Evolutionary conservation across 2,113 vertebrate genomes (phyloP).

Genomic region (human): DNA sequence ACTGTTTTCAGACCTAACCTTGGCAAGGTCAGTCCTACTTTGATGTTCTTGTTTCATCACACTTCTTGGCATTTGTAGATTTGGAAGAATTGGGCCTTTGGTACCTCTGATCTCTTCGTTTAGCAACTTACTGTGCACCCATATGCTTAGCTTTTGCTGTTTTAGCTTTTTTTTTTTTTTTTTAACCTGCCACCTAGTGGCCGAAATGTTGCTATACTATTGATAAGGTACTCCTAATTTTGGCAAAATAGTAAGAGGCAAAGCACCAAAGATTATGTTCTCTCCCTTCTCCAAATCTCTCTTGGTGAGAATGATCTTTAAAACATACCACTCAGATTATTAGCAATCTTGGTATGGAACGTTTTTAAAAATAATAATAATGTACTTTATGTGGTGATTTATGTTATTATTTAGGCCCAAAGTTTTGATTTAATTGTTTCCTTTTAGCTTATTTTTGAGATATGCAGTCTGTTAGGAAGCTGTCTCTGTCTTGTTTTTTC

Average conservation of each 20-base stretch:
- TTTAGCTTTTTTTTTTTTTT: not conserved
- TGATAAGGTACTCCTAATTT: not conserved
- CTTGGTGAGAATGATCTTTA: constrained; percentile 24
- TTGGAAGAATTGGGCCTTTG: not conserved
- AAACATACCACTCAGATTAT: not conserved
- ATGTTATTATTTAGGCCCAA: not conserved
- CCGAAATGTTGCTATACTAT: not conserved
- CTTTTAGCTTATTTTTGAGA: constrained; percentile 28
- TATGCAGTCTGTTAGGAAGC: not conserved
- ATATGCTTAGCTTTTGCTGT: not conserved
- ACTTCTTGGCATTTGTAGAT: not conserved
- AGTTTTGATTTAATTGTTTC: not conserved
- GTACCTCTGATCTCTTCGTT: not conserved
- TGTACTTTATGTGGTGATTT: constrained; percentile 18
- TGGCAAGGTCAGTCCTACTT: not conserved
- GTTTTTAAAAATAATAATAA: not conserved
- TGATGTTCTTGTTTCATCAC: not conserved
- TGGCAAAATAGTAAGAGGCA: not conserved
- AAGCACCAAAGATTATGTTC: not conserved
- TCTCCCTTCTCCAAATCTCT: not conserved
- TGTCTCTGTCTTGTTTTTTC: not conserved
- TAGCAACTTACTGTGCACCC: not conserved
- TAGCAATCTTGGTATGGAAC: not conserved
- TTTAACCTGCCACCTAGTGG: constrained; percentile 58
- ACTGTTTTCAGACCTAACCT: not conserved